Evolutionary conservation across 2,888 invertebrate genomes (phyloP), one percentile per base, ranked within the genome.

Genomic region (Endotricha flammealis): DNA sequence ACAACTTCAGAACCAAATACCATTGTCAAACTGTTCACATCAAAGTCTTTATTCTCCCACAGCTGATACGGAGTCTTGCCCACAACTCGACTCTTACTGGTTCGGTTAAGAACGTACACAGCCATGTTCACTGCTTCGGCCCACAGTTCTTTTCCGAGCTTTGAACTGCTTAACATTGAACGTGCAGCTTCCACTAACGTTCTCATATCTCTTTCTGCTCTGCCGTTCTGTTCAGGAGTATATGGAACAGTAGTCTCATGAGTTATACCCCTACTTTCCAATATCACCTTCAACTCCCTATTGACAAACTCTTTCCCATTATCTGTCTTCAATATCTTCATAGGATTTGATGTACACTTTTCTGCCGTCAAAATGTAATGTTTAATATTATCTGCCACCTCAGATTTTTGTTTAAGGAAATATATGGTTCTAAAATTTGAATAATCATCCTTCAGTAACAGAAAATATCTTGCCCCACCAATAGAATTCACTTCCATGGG

Each of bases 201-300:
- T 8, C 44, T 12, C 5, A 25, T 41, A 11, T 40, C 43, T 2
- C 40, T 6, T 16, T 43, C 40, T 1, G 36, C 27, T 9, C 9
- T 29, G 0, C 43, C 43, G 11, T 43, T 43, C 9, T 43, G 39
- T 22, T 39, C 29, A 1, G 39, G 43, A 8, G 37, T 39, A 22
- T 35, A 43, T 1, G 14, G 6, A 20, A 28, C 27, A 12, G 6
- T 12, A 1, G 2, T 28, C 7, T 28, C 12, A 12, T 11, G 12
- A 1, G 1, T 1, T 2, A 28, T 28, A 12, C 27, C 27, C 5
- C 12, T 12, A 12, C 3, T 12, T 3, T 4, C 8, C 1, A 28
- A 28, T 12, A 12, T 7, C n/a, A 4, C 12, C 7, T 28, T 11
- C 6, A 28, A 8, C 12, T 25, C 27, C 7, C 8, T 28, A 4